Evolutionary conservation across 1,140 invertebrate genomes (phyloP).

Genomic region (Drosophila subobscura): DNA sequence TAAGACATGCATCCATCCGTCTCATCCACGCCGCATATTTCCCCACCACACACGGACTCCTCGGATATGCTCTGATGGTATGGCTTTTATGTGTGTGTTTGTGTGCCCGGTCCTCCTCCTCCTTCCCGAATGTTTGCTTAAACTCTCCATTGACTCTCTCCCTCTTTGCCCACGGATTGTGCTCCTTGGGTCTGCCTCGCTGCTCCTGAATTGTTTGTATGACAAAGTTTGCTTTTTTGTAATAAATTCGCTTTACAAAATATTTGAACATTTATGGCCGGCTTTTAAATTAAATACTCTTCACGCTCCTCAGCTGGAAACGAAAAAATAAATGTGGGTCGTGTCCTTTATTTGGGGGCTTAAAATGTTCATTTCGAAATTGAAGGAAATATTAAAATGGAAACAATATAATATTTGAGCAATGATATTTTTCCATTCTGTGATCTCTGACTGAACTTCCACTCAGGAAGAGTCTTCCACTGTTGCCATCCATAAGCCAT

Average conservation of each 20-base stretch:
- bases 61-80: constrained; percentile 8
- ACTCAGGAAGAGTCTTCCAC: background rate
- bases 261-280: constrained; percentile 71
- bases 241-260: constrained; percentile 73
- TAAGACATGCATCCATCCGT: constrained; percentile 69
- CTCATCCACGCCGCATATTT: background rate
- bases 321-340: background rate
- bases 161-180: no score
- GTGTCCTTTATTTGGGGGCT: background rate
- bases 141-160: constrained; percentile 18
- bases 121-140: constrained; percentile 55
- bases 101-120: background rate
- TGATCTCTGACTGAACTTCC: no score
- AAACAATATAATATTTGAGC: constrained; percentile 1
- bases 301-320: constrained; percentile 20
- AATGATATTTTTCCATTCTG: no score
- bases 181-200: background rate
- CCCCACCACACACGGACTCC: no score
- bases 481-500: constrained; percentile 1
- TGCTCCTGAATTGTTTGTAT: constrained; percentile 63
- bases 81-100: constrained; percentile 53
- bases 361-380: constrained; percentile 19
- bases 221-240: constrained; percentile 74
- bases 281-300: constrained; percentile 73
- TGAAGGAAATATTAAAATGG: constrained; percentile 2